A percentile compares a stretch with the other conserved stretches of the same genome.
Conservation (phyloP, 2,888 invertebrate species). For the Junonia oenone region DNA sequence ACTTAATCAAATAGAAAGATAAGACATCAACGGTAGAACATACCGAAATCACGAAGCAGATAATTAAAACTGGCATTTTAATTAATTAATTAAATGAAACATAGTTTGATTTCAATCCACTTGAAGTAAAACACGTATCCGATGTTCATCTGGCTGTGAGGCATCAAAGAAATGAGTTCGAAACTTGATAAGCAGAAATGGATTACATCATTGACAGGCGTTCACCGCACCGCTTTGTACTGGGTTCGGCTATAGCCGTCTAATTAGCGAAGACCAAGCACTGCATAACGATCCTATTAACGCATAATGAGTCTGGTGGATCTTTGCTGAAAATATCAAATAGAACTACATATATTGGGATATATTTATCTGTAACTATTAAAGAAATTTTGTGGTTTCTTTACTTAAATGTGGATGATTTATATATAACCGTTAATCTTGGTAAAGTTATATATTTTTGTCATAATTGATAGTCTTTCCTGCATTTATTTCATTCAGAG, state of each 20-base stretch:
- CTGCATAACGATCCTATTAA: conserved; percentile 21
- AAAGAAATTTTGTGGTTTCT: too few relatives aligned
- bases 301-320: conserved; percentile 19
- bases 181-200: conserved; percentile 10
- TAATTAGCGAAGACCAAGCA: conserved; percentile 26
- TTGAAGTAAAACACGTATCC: not conserved
- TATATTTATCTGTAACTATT: too few relatives aligned
- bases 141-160: not conserved
- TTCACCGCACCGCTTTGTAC: conserved; percentile 12
- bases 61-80: not conserved
- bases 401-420: too few relatives aligned
- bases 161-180: not conserved
- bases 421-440: too few relatives aligned
- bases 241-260: conserved; percentile 23
- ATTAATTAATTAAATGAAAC: too few relatives aligned
- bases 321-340: conserved; percentile 14
- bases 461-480: too few relatives aligned
- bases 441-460: too few relatives aligned
- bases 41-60: too few relatives aligned
- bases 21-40: too few relatives aligned
- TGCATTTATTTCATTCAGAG: too few relatives aligned
- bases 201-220: conserved; percentile 20
- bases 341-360: too few relatives aligned
- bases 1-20: too few relatives aligned
- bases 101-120: not conserved